These are phyloP conservation scores for Trogon melanurus DNA, from an alignment of 2,113 vertebrate species.

Conservation along the genomic window DNA sequence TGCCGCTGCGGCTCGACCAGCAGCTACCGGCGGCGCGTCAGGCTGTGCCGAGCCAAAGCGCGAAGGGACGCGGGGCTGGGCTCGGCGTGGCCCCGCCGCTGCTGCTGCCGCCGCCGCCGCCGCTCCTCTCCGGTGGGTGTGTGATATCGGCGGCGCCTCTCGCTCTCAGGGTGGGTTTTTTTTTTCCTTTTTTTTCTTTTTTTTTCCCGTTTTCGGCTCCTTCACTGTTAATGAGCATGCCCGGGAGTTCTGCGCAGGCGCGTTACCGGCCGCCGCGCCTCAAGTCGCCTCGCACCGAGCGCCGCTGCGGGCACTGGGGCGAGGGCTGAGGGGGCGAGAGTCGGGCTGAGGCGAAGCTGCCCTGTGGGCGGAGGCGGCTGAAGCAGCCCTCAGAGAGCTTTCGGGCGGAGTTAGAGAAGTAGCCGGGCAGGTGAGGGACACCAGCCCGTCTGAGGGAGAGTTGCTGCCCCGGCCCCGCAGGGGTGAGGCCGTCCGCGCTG, in stretches of 20 bases:
- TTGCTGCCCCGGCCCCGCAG: background rate
- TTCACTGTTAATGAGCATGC: slow-evolving; percentile 59
- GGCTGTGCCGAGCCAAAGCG: background rate
- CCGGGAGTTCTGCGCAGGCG: slow-evolving; percentile 58
- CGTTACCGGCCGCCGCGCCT: slow-evolving; percentile 4
- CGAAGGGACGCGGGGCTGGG: background rate
- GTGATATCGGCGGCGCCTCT: background rate
- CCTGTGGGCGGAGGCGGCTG: background rate
- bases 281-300: background rate
- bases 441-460: background rate
- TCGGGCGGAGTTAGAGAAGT: background rate
- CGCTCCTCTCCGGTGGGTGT: background rate
- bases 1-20: background rate
- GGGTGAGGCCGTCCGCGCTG: background rate
- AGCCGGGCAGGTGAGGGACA: background rate
- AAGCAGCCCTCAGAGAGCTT: rapidly evolving
- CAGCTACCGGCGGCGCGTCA: background rate
- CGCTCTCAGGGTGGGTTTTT: background rate
- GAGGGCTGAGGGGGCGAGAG: background rate
- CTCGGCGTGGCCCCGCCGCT: background rate
- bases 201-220: background rate
- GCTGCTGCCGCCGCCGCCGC: background rate
- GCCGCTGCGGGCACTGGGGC: background rate
- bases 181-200: background rate
- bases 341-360: background rate